Conservation (phyloP, 2,888 invertebrate genomes). For the Agrenia bidenticulata region DNA sequence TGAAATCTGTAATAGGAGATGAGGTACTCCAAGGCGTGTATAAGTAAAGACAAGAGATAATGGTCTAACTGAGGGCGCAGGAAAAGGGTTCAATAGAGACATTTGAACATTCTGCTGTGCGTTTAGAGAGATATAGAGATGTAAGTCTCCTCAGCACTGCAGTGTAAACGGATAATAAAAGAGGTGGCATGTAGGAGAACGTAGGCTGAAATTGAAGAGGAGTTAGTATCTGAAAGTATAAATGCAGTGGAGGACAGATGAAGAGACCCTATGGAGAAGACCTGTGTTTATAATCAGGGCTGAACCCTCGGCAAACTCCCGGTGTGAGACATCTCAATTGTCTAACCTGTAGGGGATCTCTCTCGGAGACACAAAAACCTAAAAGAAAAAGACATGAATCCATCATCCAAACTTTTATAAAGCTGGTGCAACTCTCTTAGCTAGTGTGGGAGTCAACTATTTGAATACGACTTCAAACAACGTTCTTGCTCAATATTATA, state of each 20-base stretch:
- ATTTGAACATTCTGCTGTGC: too few species aligned
- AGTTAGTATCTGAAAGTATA: background rate
- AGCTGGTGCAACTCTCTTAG: background rate
- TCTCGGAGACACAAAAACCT: conserved; percentile 30
- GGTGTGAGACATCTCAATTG: conserved; percentile 53
- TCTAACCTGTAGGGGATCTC: conserved; percentile 45
- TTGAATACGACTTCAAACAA: too few species aligned
- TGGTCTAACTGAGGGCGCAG: too few species aligned
- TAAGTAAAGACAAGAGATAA: too few species aligned
- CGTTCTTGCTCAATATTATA: too few species aligned
- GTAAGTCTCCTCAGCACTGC: too few species aligned
- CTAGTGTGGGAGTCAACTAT: conserved; percentile 13
- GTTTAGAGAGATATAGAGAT: too few species aligned
- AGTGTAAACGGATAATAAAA: too few species aligned
- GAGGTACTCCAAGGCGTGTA: too few species aligned
- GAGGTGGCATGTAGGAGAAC: too few species aligned
- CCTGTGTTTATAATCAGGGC: conserved; percentile 33
- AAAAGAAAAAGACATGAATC: conserved; percentile 49
- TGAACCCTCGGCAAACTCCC: conserved; percentile 48
- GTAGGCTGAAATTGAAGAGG: background rate
- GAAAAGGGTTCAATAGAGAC: too few species aligned
- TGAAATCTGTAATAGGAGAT: too few species aligned
- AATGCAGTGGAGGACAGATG: conserved; percentile 2
- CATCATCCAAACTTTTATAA: conserved; percentile 37
- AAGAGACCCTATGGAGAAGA: conserved; percentile 35